Evolutionary conservation across 2,797 vertebrate species (phyloP).

Genomic region (Urosaurus nigricauda): DNA sequence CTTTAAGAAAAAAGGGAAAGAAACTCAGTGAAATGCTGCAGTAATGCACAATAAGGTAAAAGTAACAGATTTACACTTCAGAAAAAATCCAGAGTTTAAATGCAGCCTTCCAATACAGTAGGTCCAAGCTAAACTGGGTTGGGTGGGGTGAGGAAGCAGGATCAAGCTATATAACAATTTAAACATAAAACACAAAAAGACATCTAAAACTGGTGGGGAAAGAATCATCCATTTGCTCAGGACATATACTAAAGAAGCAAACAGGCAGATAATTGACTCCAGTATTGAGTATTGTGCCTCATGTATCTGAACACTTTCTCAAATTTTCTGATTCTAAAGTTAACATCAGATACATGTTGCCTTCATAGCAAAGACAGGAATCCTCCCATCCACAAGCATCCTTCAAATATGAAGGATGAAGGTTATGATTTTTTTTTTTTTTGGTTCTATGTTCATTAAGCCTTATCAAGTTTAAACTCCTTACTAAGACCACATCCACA

Average conservation of each 20-base stretch:
- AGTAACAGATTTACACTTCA: not conserved
- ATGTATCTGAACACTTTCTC: not conserved
- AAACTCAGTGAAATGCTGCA: not conserved
- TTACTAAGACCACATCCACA: too few relatives aligned
- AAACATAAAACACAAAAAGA: not conserved
- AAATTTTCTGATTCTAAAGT: not conserved
- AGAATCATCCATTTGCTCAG: not conserved
- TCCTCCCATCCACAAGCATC: not conserved
- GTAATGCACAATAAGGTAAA: not conserved
- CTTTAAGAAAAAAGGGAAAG: not conserved
- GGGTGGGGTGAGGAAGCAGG: not conserved
- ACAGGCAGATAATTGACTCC: not conserved
- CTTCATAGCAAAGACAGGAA: not conserved
- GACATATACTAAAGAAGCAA: not conserved
- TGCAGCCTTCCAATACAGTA: not conserved
- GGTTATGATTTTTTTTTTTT: too few relatives aligned
- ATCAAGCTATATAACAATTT: not conserved
- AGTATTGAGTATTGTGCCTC: not conserved
- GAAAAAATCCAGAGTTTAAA: not conserved
- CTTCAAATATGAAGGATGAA: not conserved
- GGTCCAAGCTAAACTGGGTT: not conserved
- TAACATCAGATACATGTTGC: not conserved
- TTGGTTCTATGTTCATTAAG: not conserved
- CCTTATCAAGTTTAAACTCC: not conserved
- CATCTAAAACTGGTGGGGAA: not conserved